Evolutionary conservation across 2,113 vertebrate genomes (phyloP).

Genomic region (Ptilorrhoa leucosticta): DNA sequence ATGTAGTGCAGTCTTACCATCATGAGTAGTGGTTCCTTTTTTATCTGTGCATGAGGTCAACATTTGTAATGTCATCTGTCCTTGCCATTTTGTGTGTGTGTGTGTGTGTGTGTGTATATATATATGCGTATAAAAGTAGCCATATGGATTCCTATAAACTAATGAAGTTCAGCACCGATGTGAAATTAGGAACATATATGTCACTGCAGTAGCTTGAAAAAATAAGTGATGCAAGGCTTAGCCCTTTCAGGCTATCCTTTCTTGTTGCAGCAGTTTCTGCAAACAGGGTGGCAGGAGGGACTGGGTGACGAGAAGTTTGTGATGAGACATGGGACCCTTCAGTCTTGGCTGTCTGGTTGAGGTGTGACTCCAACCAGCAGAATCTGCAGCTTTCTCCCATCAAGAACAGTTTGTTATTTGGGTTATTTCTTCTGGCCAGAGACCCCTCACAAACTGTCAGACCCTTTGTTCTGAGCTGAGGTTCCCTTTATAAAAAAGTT

Average conservation of each 20-base stretch:
- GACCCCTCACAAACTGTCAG: neutral
- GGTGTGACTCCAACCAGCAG: neutral
- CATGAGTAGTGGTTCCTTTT: neutral
- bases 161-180: neutral
- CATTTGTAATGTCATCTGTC: neutral
- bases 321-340: neutral
- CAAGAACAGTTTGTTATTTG: neutral
- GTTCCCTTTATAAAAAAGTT: neutral
- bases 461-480: neutral
- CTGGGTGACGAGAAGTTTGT: neutral
- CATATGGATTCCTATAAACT: neutral
- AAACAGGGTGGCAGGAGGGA: neutral
- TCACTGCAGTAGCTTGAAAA: neutral
- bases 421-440: neutral
- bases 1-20: neutral
- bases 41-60: neutral
- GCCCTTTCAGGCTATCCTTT: neutral
- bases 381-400: neutral
- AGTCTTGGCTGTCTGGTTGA: neutral
- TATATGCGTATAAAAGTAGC: neutral
- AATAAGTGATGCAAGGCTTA: neutral
- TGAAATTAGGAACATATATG: neutral
- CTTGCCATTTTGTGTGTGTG: neutral
- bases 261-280: neutral
- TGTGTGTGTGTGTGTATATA: neutral